These are phyloP conservation scores for Paraescarpia echinospica DNA, from an alignment of 1,140 invertebrate species.

Conservation along the genomic window DNA sequence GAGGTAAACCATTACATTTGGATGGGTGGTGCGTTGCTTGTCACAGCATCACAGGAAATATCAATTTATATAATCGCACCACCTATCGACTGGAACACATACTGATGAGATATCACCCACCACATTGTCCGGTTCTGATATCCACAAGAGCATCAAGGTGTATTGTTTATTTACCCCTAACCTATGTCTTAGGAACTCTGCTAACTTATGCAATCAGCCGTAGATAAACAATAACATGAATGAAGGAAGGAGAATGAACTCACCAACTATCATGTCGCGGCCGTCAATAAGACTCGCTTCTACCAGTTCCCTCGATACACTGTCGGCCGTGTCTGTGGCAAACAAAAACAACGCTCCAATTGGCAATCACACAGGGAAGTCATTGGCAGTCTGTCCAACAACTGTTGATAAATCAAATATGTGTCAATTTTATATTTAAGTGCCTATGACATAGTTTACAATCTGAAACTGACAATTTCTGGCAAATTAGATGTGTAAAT, in stretches of 20 bases:
- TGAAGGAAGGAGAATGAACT: conserved; percentile 29
- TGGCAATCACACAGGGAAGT: neutral
- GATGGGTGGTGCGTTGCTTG: too few species aligned
- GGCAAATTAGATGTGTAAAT: too few species aligned
- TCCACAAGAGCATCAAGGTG: neutral
- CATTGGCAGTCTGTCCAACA: too few species aligned
- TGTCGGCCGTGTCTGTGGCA: conserved; percentile 80
- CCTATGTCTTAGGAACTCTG: neutral
- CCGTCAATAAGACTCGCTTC: conserved; percentile 91
- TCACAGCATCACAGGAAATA: too few species aligned
- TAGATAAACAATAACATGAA: neutral
- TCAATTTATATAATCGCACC: too few species aligned
- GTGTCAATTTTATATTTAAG: too few species aligned
- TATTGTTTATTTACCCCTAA: neutral
- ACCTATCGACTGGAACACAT: neutral
- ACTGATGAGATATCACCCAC: neutral
- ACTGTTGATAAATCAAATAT: too few species aligned
- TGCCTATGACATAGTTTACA: too few species aligned
- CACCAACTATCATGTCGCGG: conserved; percentile 77
- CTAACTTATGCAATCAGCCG: neutral
- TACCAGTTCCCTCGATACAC: conserved; percentile 90
- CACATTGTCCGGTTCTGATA: neutral
- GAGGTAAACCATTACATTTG: too few species aligned
- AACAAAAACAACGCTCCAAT: neutral
- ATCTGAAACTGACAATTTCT: too few species aligned